A percentile compares a stretch with the other conserved stretches of the same genome.
phyloP scores from a whole-genome alignment of 2,113 vertebrate species.

The Syngnathoides biaculeatus region DNA sequence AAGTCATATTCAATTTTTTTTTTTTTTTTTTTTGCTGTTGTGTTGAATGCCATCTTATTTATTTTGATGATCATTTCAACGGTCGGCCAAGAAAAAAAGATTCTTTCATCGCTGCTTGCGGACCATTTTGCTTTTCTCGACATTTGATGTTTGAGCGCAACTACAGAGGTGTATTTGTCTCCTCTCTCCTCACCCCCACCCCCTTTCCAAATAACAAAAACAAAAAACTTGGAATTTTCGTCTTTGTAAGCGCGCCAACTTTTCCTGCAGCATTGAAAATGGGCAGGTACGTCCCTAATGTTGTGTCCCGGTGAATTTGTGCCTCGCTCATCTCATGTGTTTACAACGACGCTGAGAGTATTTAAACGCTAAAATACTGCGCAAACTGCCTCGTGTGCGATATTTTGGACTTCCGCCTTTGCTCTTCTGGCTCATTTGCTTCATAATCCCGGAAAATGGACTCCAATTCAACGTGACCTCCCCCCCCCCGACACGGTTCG shows the following conservation, averaged over 20 bases:
- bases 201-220: too few relatives aligned
- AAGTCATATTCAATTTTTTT: too few relatives aligned
- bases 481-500: neutral
- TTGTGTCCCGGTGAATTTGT: neutral
- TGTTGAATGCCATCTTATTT: too few relatives aligned
- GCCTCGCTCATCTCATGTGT: neutral
- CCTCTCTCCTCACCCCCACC: too few relatives aligned
- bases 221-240: neutral
- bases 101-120: neutral
- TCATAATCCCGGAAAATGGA: constrained; percentile 37
- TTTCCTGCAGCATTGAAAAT: neutral
- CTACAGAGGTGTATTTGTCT: neutral
- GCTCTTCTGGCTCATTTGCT: constrained; percentile 14
- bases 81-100: too few relatives aligned
- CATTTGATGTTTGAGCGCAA: neutral
- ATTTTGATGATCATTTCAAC: too few relatives aligned
- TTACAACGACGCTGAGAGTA: neutral
- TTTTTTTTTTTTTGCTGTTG: too few relatives aligned
- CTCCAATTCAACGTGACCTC: constrained; percentile 2
- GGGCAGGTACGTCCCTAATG: neutral
- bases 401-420: constrained; percentile 7
- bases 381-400: neutral
- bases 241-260: neutral
- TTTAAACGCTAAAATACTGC: neutral
- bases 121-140: neutral